Base-by-base conservation (phyloP, 2,888 invertebrate genomes). In the Leptinotarsa tumamoca region DNA sequence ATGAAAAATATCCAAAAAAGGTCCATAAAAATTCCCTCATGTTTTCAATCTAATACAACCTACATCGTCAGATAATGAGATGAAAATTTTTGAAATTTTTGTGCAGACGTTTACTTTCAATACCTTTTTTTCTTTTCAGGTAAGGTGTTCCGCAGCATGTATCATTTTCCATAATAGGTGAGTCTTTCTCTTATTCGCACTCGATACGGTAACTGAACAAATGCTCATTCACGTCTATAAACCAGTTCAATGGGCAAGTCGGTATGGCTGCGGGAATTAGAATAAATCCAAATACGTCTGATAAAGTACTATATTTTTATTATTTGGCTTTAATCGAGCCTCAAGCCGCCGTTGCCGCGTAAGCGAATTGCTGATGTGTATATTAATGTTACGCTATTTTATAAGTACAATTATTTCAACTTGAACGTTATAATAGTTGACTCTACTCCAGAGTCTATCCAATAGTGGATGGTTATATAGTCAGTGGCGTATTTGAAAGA, bases 301-400 rank as follows among this genome's bases (percentile, higher is more conserved):
- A 70, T 70, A 58, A 58, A 58, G 70, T 58, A 50, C 21, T 14
- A 23, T 13, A 74, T 74, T 74, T 74, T 74, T 71, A 33, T 70
- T 23, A n/a, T 49, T 66, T 51, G 71, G 52, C 71, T 74, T 74
- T 71, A 74, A 74, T 73, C 68, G 73, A 73, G 58, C 13, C 54
- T 14, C 52, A 23, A 67, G 67, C 74, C 74, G 74, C 71, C 68
- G 70, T 18, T 61, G 70, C 66, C 70, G 54, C 67, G 18, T 52
- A 49, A 50, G 67, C 58, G 66, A 71, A 74, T 74, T 74, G 74
- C 58, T 66, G 77, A 72, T 72, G 72, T 71, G 66, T 77, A 74
- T 74, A 77, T 77, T 74, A 76, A 74, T 72, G 73, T 67, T 63
- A 43, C 67, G 67, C 63, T 77, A 71, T 71, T 71, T 77, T 74